Evolutionary conservation across 1,140 invertebrate species (phyloP).

Genomic region (Melipona quadrifasciata): DNA sequence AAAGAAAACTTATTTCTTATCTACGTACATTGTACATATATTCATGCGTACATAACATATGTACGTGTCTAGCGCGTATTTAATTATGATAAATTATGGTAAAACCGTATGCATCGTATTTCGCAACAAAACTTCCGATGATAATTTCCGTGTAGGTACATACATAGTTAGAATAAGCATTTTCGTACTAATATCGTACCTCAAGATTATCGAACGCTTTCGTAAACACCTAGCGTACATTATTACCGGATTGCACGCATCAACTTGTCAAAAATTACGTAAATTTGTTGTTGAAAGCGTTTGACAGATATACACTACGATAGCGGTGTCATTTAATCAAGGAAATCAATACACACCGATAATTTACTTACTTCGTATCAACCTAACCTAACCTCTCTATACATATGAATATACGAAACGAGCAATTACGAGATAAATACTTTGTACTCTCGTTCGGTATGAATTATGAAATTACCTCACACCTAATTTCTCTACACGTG

Average conservation of each 20-base stretch:
- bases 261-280: slow-evolving; percentile 16
- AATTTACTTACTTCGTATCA: neutral
- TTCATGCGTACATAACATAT: no score
- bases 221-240: slow-evolving; percentile 16
- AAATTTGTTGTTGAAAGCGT: slow-evolving; percentile 17
- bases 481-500: accelerated
- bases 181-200: slow-evolving; percentile 21
- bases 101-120: slow-evolving; percentile 33
- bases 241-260: slow-evolving; percentile 25
- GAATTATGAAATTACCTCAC: neutral
- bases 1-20: slow-evolving; percentile 34
- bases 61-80: neutral
- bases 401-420: no score
- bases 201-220: slow-evolving; percentile 14
- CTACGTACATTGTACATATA: neutral
- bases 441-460: neutral
- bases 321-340: neutral
- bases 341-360: neutral
- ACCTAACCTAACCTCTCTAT: neutral
- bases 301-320: slow-evolving; percentile 14
- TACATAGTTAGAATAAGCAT: slow-evolving; percentile 27
- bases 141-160: slow-evolving; percentile 39
- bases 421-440: neutral
- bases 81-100: slow-evolving; percentile 37
- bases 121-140: slow-evolving; percentile 32